Evolutionary conservation across 2,113 vertebrate genomes (phyloP).

Genomic region (Archilochus colubris): DNA sequence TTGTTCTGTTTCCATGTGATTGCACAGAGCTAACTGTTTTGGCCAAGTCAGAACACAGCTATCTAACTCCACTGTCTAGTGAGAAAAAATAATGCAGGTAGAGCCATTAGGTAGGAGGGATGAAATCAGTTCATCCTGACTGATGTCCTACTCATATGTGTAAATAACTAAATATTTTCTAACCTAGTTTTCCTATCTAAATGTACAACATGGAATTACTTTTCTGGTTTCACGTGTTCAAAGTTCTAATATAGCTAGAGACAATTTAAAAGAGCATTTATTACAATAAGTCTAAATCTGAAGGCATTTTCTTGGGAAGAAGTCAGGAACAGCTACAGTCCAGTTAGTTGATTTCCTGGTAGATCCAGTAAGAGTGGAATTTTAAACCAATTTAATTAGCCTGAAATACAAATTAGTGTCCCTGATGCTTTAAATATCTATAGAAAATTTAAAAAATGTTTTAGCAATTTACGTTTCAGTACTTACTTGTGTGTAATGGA

Average conservation of each 20-base stretch:
- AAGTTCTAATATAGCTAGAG: not conserved
- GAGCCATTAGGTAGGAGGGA: not conserved
- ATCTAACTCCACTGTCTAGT: not conserved
- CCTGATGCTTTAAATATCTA: not conserved
- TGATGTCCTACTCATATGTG: not conserved
- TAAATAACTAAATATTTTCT: constrained; percentile 3
- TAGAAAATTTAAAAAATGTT: not conserved
- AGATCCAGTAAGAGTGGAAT: not conserved
- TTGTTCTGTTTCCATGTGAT: constrained; percentile 20
- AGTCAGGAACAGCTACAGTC: not conserved
- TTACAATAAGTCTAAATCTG: not conserved
- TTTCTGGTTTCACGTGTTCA: not conserved
- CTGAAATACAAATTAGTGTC: not conserved
- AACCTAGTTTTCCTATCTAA: not conserved
- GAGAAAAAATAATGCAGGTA: not conserved
- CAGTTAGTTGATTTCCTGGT: not conserved
- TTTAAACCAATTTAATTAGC: not conserved
- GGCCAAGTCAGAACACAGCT: constrained; percentile 2
- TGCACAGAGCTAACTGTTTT: constrained; percentile 13
- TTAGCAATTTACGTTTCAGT: not conserved
- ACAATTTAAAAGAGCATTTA: not conserved
- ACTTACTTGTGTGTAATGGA: not conserved
- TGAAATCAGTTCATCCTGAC: not conserved
- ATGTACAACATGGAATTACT: not conserved
- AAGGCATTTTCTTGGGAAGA: not conserved